phyloP scores from a whole-genome alignment of 2,113 vertebrate species.

The Strix uralensis region DNA sequence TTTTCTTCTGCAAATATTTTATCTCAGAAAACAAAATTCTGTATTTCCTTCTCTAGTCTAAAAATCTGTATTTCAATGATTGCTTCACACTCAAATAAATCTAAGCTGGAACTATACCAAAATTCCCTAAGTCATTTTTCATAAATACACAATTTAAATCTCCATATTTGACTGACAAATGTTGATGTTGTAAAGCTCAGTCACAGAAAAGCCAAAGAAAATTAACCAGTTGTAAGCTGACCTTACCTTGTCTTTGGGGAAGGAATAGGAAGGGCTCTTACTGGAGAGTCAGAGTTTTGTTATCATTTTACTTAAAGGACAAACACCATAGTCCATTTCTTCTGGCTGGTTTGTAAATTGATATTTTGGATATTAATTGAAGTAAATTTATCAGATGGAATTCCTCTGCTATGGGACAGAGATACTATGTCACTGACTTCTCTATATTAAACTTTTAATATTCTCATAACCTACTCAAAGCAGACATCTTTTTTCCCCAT shows the following conservation, averaged over 20 bases:
- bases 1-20: not conserved
- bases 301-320: not conserved
- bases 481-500: not conserved
- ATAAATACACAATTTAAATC: not conserved
- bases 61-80: not conserved
- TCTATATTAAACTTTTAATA: not conserved
- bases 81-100: not conserved
- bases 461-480: not conserved
- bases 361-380: not conserved
- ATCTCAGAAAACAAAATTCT: not conserved
- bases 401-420: not conserved
- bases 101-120: not conserved
- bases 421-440: not conserved
- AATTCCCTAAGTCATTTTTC: not conserved
- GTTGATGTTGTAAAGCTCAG: not conserved
- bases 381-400: not conserved
- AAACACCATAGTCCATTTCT: not conserved
- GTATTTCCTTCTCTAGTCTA: not conserved
- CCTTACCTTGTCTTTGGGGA: not conserved
- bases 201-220: not conserved
- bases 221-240: not conserved
- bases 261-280: not conserved
- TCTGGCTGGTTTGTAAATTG: not conserved
- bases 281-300: not conserved
- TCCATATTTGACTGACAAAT: not conserved